Evolutionary conservation across 2,113 vertebrate genomes (phyloP).

Genomic region (Mus pahari): DNA sequence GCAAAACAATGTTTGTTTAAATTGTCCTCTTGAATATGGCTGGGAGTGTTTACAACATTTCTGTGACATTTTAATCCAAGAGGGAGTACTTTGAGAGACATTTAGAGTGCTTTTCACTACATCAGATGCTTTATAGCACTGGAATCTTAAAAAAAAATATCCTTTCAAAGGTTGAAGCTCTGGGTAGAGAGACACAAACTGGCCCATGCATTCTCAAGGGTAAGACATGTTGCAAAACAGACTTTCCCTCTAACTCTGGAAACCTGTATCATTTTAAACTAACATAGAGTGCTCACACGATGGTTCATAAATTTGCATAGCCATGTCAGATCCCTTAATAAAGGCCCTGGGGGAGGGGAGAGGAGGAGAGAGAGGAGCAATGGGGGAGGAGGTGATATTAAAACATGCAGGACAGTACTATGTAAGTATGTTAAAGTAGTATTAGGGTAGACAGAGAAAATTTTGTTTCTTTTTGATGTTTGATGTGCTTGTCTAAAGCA

Average conservation of each 20-base stretch:
- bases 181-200: slow-evolving; percentile 67
- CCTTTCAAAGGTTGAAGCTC: slow-evolving; percentile 70
- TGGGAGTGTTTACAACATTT: slow-evolving; percentile 69
- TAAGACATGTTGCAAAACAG: slow-evolving; percentile 61
- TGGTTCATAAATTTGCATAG: slow-evolving; percentile 32
- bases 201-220: slow-evolving; percentile 56
- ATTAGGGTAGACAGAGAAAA: not conserved
- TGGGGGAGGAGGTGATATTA: too few species aligned
- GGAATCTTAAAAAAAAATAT: slow-evolving; percentile 66
- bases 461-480: slow-evolving; percentile 14
- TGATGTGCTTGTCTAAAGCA: slow-evolving; percentile 66
- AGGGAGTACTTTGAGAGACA: slow-evolving; percentile 73
- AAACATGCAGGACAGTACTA: not conserved
- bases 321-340: not conserved
- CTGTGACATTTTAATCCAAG: slow-evolving; percentile 75
- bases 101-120: slow-evolving; percentile 77
- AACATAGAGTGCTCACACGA: not conserved
- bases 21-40: slow-evolving; percentile 77
- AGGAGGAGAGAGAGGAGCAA: too few species aligned
- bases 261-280: slow-evolving; percentile 9
- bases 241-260: slow-evolving; percentile 35
- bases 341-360: not conserved
- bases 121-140: slow-evolving; percentile 68
- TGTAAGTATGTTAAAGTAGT: not conserved
- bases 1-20: slow-evolving; percentile 71